Base-by-base conservation (phyloP, 2,888 invertebrate species). In the Napeogenes sylphis region DNA sequence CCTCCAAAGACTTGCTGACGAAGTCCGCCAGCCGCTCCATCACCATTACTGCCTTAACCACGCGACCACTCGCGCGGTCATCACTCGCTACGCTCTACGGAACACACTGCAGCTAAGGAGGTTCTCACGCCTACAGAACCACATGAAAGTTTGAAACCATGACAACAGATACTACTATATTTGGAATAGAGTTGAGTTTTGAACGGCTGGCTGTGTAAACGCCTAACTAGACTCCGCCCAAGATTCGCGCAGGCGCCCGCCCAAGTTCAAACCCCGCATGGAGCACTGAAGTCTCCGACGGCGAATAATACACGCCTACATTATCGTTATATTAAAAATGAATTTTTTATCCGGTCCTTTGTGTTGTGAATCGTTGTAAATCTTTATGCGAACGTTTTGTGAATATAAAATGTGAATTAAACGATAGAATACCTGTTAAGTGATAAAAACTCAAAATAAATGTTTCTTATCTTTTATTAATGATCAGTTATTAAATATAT, bases 21-120 rank as follows among this genome's bases (percentile, higher is more conserved):
- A 97, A 96, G 92, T 96, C 95, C 80, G 96, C 95, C 85, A 97
- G 93, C 92, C 96, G 95, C 91, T 96, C 96, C 96, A 97, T 96
- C 85, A 90, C 87, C 90, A 90, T 90, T 84, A 90, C 88, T 89
- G 88, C 81, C 82, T 81, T 78, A 74, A 72, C 76, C 76, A 78
- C 84, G 82, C 82, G 82, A 72, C 81, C 75, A 76, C 83, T 79
- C 85, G 84, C 85, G 84, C 86, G 80, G 78, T 79, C 85, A 77
- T 81, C 81, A 75, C 80, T 78, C 83, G 81, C 79, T 82, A 81
- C 85, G 80, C 80, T 83, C 82, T 77, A 82, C 78, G 73, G 75
- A 75, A 77, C 78, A 80, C 81, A 81, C 82, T 83, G 83, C 84
- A 78, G 73, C 74, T 74, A 67, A 76, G 77, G 78, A 81, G 78